Conservation (phyloP, 2,888 invertebrate genomes). For the Heliconius cydno region DNA sequence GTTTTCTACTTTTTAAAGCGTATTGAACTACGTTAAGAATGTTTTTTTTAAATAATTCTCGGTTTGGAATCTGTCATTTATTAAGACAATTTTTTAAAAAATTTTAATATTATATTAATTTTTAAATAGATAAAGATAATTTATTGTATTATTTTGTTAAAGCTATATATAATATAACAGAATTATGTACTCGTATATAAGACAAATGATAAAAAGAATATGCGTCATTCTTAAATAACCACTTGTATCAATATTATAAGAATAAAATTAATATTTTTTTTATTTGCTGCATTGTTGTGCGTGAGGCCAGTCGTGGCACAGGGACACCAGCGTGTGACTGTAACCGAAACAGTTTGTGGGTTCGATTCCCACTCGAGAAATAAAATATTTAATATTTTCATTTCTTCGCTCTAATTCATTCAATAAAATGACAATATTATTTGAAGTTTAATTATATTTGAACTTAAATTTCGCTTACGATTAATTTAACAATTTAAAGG, state of each 20-base stretch:
- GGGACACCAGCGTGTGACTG: too few relatives aligned
- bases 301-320: too few relatives aligned
- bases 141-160: conserved; percentile 19
- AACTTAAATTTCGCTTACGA: neutral
- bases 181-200: neutral
- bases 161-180: conserved; percentile 5
- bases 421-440: neutral
- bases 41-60: too few relatives aligned
- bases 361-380: too few relatives aligned
- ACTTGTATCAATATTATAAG: conserved; percentile 41
- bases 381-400: too few relatives aligned
- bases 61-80: neutral
- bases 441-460: neutral
- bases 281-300: neutral
- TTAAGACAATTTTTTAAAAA: neutral
- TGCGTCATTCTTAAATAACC: conserved; percentile 39
- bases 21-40: neutral
- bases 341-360: too few relatives aligned
- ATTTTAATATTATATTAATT: neutral
- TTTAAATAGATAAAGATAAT: neutral
- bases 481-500: neutral
- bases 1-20: neutral
- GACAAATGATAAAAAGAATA: conserved; percentile 25
- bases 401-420: neutral
- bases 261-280: conserved; percentile 15